Evolutionary conservation across 2,888 invertebrate species (phyloP).

Genomic region (Pollenia angustigena): DNA sequence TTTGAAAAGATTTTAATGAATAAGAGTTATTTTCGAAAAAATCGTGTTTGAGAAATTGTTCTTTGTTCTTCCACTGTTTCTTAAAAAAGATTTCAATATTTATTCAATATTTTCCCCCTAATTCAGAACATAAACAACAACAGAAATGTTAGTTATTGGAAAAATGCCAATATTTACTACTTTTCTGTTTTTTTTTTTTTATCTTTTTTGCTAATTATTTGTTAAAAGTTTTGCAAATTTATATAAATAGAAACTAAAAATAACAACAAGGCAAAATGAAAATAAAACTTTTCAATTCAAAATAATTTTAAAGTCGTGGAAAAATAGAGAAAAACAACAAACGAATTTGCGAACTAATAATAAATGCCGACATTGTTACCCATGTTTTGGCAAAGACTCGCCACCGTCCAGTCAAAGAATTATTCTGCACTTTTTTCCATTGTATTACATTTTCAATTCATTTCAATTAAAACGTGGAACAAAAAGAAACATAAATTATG

Average conservation of each 20-base stretch:
- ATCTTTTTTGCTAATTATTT: slow-evolving; percentile 38
- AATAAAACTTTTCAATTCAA: slow-evolving; percentile 35
- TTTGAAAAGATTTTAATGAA: no score
- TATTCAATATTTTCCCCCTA: slow-evolving; percentile 10
- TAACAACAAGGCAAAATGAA: slow-evolving; percentile 23
- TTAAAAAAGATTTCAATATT: not conserved
- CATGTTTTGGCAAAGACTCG: slow-evolving; percentile 27
- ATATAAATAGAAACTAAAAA: slow-evolving; percentile 31
- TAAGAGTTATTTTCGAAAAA: no score
- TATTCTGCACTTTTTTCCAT: slow-evolving; percentile 3
- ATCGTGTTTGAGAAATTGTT: no score
- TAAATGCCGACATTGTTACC: slow-evolving; percentile 72
- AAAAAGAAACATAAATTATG: slow-evolving; percentile 60
- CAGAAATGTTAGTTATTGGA: slow-evolving; percentile 43
- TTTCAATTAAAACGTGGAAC: slow-evolving; percentile 12
- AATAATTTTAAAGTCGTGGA: slow-evolving; percentile 20
- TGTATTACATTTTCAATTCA: not conserved
- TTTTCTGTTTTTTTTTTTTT: not conserved
- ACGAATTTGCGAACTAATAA: slow-evolving; percentile 62
- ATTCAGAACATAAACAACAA: slow-evolving; percentile 62
- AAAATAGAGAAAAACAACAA: not conserved
- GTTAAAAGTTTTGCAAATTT: not conserved
- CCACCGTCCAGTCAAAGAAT: slow-evolving; percentile 4
- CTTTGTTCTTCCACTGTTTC: not conserved
- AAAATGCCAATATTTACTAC: slow-evolving; percentile 41